Evolutionary conservation across 2,888 invertebrate species (phyloP).

Genomic region (Andrena bicolor): DNA sequence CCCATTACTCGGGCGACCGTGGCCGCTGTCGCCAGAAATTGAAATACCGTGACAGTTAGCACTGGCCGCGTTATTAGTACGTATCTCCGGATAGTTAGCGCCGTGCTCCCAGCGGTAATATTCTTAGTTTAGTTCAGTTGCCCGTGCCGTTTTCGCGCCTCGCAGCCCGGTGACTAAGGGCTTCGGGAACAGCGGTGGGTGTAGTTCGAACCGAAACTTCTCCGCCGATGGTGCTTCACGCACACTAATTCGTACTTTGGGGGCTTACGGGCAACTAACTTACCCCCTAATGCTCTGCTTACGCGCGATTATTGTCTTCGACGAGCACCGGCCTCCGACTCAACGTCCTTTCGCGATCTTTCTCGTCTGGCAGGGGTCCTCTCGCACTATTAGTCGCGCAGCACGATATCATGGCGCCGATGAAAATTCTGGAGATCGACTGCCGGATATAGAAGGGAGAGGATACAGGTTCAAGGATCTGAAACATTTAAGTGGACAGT

Average conservation of each 20-base stretch:
- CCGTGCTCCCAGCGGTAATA: constrained; percentile 70
- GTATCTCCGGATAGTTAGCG: constrained; percentile 68
- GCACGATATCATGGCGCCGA: background rate
- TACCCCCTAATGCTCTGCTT: constrained; percentile 77
- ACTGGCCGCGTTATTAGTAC: constrained; percentile 65
- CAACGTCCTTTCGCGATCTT: background rate
- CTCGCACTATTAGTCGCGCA: background rate
- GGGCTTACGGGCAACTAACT: constrained; percentile 77
- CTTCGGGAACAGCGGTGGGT: constrained; percentile 61
- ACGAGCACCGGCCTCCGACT: constrained; percentile 7
- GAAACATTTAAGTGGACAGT: background rate
- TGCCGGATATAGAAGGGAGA: background rate
- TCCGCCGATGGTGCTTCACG: constrained; percentile 34
- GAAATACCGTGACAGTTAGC: constrained; percentile 65
- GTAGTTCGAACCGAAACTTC: constrained; percentile 66
- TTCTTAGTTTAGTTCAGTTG: constrained; percentile 68
- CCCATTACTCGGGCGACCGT: constrained; percentile 14
- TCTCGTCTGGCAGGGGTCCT: background rate
- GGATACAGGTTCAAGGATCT: background rate
- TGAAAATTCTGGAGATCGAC: background rate
- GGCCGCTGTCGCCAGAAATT: constrained; percentile 44
- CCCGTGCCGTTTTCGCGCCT: constrained; percentile 37
- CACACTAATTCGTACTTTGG: constrained; percentile 69
- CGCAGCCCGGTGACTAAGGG: constrained; percentile 56
- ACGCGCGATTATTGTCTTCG: constrained; percentile 73